Base-by-base conservation (phyloP, 2,888 invertebrate genomes). In the Drosophila nr. fundita region DNA sequence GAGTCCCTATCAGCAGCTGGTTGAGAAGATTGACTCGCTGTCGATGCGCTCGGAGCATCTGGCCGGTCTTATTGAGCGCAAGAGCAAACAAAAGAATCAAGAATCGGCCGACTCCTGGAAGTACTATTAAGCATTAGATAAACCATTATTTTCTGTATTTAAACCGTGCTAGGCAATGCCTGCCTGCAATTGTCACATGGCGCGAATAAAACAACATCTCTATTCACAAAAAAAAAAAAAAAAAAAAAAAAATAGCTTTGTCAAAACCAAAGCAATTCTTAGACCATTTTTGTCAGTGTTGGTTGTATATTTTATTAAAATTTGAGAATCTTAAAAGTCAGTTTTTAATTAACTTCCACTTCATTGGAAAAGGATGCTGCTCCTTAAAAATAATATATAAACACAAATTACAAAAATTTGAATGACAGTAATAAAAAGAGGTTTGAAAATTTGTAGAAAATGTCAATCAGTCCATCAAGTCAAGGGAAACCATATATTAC, bases 1-100 rank as follows among this genome's bases (percentile, higher is more conserved):
- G 60, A 99, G 99, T 36, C 99, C 99, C 0, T 99, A 99, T 93
- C 99, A 99, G 92, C 99, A 99, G 92, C 95, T 99, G 42, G 98
- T 99, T 80, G 99, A 99, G 93, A 98, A 99, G 94, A 98, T 99
- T 87, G 99, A 99, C 94, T 97, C 98, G 5, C 94, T 99, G 69
- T 97, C 99, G n/a, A 98, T 99, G 89, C 95, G 99, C 74, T 99
- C 99, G 8, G 99, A 99, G 94, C 97, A 99, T 79, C 94, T 99
- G 78, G 97, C 98, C 49, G 97, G 97, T 82, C 95, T 99, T 78
- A 97, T 99, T 80, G 99, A 99, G 94, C 96, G 99, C 90, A 98
- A 98, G 94, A 95, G 97, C 85, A 97, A 97, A 94, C 96, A 96
- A 53, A 95, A 96, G 90, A 96, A 95, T 93, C 95, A 95, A 93